Evolutionary conservation across 2,888 invertebrate genomes (phyloP), one percentile per base, ranked within the genome.

Genomic region (Coleophora deauratella): DNA sequence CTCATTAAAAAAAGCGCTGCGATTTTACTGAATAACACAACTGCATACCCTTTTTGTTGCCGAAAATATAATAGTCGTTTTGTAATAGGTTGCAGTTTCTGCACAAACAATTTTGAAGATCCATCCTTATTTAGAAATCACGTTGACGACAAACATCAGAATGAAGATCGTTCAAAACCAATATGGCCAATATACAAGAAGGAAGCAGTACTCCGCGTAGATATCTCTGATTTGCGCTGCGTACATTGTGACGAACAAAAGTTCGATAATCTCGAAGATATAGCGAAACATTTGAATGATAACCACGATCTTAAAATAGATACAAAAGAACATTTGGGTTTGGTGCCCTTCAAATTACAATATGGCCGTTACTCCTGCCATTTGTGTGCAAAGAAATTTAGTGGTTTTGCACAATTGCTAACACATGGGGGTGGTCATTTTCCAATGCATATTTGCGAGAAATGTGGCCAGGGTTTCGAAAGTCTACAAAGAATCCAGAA

Each of bases 21-120:
- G 35, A 40, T 43, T 10, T 45, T 54, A 42, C 34, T 54, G 37
- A 45, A 40, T 42, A 35, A 50, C 43, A 44, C 52, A 10, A 52
- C 54, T 13, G 52, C 47, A 27, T 52, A 47, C 38, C 51, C 52
- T 32, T 50, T 54, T 43, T 35, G 35, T n/a, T n/a, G n/a, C n/a
- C 38, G 42, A 40, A 35, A 34, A 12, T 47, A 45, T 38, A 40
- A 44, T 14, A 1, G n/a, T n/a, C n/a, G n/a, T n/a, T n/a, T n/a
- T n/a, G 9, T 8, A 7, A 28, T 40, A 9, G 11, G 15, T 8
- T 40, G 40, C 35, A 11, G 4, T 28, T 51, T 50, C 41, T 55
- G 55, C 42, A 14, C 30, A 9, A 37, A 42, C 7, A 14, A 11
- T 9, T 50, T 50, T 41, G 41, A 40, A 9, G 43, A 43, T 9